Evolutionary conservation across 2,113 vertebrate genomes (phyloP), one percentile per base, ranked within the genome.

Genomic region (Gila orcuttii): DNA sequence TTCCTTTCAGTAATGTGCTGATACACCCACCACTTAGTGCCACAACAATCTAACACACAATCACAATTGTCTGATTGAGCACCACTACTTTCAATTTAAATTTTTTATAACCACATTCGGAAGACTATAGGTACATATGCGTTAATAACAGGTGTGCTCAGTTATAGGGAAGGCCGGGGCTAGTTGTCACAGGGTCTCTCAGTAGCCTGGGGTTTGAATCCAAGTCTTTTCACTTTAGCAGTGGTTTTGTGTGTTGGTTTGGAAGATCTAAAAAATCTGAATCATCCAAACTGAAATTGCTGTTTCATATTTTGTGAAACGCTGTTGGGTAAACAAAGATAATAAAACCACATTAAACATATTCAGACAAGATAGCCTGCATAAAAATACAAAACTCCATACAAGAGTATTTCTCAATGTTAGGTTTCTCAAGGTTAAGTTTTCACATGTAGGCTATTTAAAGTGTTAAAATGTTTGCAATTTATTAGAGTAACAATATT

Each of bases 1-100:
- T 82, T 82, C 64, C 80, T 82, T 69, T 69, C 64, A 36, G 10
- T 82, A 52, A 82, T 82, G 64, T 64, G 15, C 39, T 64, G 64
- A 69, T 55, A 82, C 62, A 69, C 64, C 64, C 80, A 36, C 80
- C 42, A 31, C 23, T 42, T 52, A 82, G 42, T 69, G 23, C 62
- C 60, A 68, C 17, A 55, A 82, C 80, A 31, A 64, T 66, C 60
- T 66, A 82, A 31, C 78, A 36, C 36, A 28, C 71, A 62, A 82
- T 50, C 42, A 52, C 19, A 69, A n/a, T 64, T 47, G 59, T 66
- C 79, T 55, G 75, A 78, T 78, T 57, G 31, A 19, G 52, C 52
- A n/a, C 21, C 33, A 62, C n/a, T n/a, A 11, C 21, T 81, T 62
- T 25, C 15, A 62, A 79, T 25, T 33, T 21, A 4, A 12, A 19